These are phyloP conservation scores for Blastobasis adustella DNA, from an alignment of 2,888 invertebrate species.

Conservation along the genomic window DNA sequence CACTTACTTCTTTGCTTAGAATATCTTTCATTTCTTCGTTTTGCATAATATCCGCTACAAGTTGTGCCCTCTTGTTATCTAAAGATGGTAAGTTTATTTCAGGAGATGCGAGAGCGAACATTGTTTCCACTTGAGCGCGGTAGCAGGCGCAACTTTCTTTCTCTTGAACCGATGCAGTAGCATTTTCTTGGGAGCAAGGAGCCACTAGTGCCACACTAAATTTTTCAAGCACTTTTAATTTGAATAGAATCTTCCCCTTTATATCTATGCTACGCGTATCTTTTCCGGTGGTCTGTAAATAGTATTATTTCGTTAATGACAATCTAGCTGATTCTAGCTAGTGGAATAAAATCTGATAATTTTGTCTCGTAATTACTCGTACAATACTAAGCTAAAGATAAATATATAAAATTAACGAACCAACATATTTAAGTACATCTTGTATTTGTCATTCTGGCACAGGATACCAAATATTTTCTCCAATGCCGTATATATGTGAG, in stretches of 20 bases:
- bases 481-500: conserved; percentile 62
- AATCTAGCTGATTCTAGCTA: too few species aligned
- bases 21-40: conserved; percentile 63
- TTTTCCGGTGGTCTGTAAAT: conserved; percentile 49
- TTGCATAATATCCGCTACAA: conserved; percentile 63
- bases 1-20: conserved; percentile 36
- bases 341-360: too few species aligned
- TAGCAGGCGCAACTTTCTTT: conserved; percentile 47
- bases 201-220: conserved; percentile 57
- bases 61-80: conserved; percentile 52
- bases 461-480: conserved; percentile 59
- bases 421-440: conserved; percentile 51
- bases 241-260: conserved; percentile 59
- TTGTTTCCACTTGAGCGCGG: conserved; percentile 40
- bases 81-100: conserved; percentile 26
- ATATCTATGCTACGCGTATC: conserved; percentile 52
- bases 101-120: conserved; percentile 40
- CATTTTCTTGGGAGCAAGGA: conserved; percentile 47
- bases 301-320: background rate
- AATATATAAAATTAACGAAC: conserved; percentile 20
- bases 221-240: conserved; percentile 60
- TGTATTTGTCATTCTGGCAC: conserved; percentile 59
- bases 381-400: too few species aligned
- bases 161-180: conserved; percentile 16
- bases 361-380: too few species aligned